phyloP scores from a whole-genome alignment of 1,140 invertebrate genomes.

The Diuraphis noxia region DNA sequence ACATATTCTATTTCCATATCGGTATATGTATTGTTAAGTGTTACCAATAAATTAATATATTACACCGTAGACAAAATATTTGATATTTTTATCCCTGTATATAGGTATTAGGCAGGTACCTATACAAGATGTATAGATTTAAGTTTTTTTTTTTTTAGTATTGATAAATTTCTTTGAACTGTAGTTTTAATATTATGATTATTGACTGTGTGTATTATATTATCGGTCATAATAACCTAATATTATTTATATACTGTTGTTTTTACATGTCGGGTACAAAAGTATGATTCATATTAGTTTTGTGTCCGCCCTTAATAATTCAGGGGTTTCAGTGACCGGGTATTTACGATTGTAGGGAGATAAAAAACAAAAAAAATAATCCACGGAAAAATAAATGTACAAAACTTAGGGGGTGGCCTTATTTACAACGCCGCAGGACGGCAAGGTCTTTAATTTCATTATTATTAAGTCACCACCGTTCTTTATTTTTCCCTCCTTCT shows the following conservation, averaged over 20 bases:
- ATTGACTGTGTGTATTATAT: background rate
- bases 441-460: constrained; percentile 47
- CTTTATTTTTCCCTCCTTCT: constrained; percentile 4
- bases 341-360: constrained; percentile 33
- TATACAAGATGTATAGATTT: background rate
- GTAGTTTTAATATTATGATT: background rate
- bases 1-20: too few relatives aligned
- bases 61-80: background rate
- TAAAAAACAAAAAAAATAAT: constrained; percentile 22
- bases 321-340: constrained; percentile 29
- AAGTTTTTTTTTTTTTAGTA: background rate
- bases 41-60: too few relatives aligned
- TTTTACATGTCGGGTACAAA: background rate
- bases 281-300: constrained; percentile 27
- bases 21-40: too few relatives aligned
- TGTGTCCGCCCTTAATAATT: constrained; percentile 49
- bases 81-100: background rate
- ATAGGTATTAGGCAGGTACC: background rate
- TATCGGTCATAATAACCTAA: constrained; percentile 6
- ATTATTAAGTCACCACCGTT: background rate
- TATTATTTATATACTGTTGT: background rate
- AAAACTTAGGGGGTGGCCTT: constrained; percentile 35
- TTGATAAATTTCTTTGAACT: background rate
- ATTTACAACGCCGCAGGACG: constrained; percentile 39
- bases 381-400: background rate